Evolutionary conservation across 2,888 invertebrate genomes (phyloP).

Genomic region (Agrotis exclamationis): DNA sequence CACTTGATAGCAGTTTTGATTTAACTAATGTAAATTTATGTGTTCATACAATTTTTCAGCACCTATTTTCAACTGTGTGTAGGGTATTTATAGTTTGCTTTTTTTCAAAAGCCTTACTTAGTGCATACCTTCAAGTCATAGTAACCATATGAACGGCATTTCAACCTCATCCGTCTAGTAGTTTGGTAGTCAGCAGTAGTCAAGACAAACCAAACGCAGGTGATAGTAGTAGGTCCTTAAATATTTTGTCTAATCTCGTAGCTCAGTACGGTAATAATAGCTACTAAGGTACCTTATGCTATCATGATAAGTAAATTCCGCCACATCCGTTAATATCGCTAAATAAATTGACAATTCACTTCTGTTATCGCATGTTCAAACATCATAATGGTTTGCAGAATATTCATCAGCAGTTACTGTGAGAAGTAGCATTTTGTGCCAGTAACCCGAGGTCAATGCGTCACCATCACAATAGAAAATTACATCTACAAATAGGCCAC

Average conservation of each 20-base stretch:
- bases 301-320: slow-evolving; percentile 32
- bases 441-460: slow-evolving; percentile 32
- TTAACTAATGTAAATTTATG: too few relatives aligned
- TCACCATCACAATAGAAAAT: slow-evolving; percentile 7
- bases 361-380: slow-evolving; percentile 39
- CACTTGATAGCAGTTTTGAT: too few relatives aligned
- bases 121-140: too few relatives aligned
- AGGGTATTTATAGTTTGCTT: too few relatives aligned
- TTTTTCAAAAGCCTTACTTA: too few relatives aligned
- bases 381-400: slow-evolving; percentile 8
- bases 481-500: slow-evolving; percentile 10
- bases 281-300: not conserved
- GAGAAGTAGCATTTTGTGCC: slow-evolving; percentile 23
- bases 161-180: too few relatives aligned
- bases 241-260: not conserved
- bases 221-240: too few relatives aligned
- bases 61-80: too few relatives aligned
- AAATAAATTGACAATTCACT: slow-evolving; percentile 40
- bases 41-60: too few relatives aligned
- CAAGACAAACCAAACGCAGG: too few relatives aligned
- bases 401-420: slow-evolving; percentile 14
- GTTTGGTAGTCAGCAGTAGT: too few relatives aligned
- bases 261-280: not conserved
- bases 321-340: slow-evolving; percentile 30
- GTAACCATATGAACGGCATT: too few relatives aligned